phyloP scores from a whole-genome alignment of 2,113 vertebrate species.

The Tor tambroides region DNA sequence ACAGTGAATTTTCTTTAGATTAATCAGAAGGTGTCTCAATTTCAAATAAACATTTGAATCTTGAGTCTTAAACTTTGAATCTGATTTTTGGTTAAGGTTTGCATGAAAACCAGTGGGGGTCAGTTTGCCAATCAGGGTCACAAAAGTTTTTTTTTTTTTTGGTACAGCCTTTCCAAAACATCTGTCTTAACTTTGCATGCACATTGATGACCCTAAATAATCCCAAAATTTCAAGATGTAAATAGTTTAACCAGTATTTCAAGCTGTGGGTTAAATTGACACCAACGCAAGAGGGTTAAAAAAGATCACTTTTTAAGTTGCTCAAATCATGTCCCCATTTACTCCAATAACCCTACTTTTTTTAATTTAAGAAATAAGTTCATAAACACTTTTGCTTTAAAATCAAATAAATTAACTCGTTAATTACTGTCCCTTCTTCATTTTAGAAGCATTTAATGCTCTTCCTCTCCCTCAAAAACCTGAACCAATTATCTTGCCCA shows the following conservation, averaged over 20 bases:
- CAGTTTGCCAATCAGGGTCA: no score
- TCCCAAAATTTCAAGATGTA: background rate
- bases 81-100: background rate
- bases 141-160: no score
- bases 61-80: background rate
- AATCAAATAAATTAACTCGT: background rate
- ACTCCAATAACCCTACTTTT: background rate
- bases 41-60: no score
- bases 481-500: slow-evolving; percentile 72
- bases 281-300: background rate
- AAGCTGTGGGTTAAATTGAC: background rate
- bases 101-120: background rate
- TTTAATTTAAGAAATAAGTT: background rate
- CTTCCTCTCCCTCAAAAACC: slow-evolving; percentile 29
- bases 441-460: slow-evolving; percentile 31
- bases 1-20: background rate
- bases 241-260: background rate
- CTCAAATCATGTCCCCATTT: background rate
- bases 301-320: background rate
- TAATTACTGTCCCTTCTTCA: background rate
- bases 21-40: no score
- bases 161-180: background rate
- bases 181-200: background rate
- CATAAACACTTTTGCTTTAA: background rate
- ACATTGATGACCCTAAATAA: background rate